Evolutionary conservation across 2,113 vertebrate genomes (phyloP), one percentile per base, ranked within the genome.

Genomic region (Hippocampus abdominalis): DNA sequence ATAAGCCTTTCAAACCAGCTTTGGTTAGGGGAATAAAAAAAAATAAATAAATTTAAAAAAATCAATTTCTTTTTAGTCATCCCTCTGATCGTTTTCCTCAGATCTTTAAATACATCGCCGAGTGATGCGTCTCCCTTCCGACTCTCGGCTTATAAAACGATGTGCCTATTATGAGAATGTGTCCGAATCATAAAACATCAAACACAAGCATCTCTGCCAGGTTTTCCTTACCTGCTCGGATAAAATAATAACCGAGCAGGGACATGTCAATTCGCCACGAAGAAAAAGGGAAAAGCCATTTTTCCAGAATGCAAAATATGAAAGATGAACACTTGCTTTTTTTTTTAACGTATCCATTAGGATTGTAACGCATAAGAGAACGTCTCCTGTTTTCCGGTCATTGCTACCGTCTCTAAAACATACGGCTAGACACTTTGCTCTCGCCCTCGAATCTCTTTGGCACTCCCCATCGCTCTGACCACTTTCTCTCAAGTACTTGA

Each of bases 81-180:
- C 70, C 73, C 32, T 29, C 32, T 23, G 32, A 29, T 72, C 64
- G 71, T 54, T 71, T 71, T 57, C 53, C 69, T 80, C 62, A 73
- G 66, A 76, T 82, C 74, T 0, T 53, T 46, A 64, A 64, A 79
- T 62, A 23, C 70, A n/a, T 8, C 48, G 48, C 73, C 70, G 68
- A 71, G 64, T 67, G 13, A 39, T 68, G 1, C 44, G 18, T 51
- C 63, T 68, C 64, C 36, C 64, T 68, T 42, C 44, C 48, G 65
- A 72, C 78, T 66, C 59, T 71, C 61, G 0, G 42, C 32, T 69
- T 78, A 57, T 85, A 80, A 84, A 84, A 84, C 71, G 64, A 62
- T 42, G 11, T 44, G 63, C 64, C 61, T 71, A 29, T 76, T 54
- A 53, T 0, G 40, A 70, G 40, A 13, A 20, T 0, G 11, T 46